Evolutionary conservation across 2,797 vertebrate species (phyloP).

Genomic region (Myotis pilosus): DNA sequence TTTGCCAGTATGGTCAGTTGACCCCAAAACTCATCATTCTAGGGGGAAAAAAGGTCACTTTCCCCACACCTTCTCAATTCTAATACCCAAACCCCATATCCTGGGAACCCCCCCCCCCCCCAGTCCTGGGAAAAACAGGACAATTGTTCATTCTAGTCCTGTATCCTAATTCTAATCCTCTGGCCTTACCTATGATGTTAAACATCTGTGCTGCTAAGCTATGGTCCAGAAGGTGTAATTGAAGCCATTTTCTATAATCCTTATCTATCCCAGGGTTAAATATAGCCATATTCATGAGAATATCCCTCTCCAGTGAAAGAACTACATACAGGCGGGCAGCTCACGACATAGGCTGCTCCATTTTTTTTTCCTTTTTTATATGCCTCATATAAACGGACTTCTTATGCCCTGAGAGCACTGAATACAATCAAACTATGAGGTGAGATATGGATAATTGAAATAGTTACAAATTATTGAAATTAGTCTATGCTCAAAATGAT

Average conservation of each 20-base stretch:
- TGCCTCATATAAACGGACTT: not conserved
- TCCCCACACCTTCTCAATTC: not conserved
- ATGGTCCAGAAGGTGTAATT: not conserved
- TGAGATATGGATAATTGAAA: not conserved
- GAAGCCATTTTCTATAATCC: not conserved
- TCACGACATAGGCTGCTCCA: not conserved
- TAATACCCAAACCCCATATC: not conserved
- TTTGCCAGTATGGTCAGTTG: not conserved
- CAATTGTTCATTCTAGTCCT: not conserved
- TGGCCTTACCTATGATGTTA: not conserved
- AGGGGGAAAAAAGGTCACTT: not conserved
- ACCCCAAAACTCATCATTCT: not conserved
- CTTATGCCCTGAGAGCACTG: not conserved
- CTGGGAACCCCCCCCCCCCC: not conserved
- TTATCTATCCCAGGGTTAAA: not conserved
- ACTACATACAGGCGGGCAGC: not conserved
- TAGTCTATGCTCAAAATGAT: not conserved
- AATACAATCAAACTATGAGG: not conserved
- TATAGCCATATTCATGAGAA: not conserved
- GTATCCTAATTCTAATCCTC: not conserved
- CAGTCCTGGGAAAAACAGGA: not conserved
- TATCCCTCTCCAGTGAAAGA: not conserved
- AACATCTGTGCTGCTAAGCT: not conserved
- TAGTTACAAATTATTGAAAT: not conserved
- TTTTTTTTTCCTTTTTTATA: not conserved